phyloP scores from a whole-genome alignment of 2,797 vertebrate genomes.

The Naso thynnoides region DNA sequence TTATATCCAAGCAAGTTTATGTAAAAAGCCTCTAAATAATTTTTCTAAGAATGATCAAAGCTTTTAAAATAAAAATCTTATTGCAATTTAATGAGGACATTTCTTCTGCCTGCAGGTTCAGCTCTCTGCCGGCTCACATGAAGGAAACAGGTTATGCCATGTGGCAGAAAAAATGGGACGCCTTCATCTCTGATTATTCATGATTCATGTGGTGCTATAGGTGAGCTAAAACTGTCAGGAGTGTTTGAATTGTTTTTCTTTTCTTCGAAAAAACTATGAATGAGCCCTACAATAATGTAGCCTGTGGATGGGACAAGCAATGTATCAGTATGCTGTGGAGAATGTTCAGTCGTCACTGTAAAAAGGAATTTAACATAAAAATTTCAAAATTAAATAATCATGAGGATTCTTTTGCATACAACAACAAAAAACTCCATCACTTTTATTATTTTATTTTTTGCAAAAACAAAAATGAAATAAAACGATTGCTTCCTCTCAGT shows the following conservation, averaged over 20 bases:
- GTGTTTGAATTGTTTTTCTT: not conserved
- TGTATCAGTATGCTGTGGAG: not conserved
- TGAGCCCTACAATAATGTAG: not conserved
- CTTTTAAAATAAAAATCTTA: not conserved
- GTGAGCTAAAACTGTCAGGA: not conserved
- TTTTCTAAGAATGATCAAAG: not conserved
- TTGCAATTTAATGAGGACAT: not conserved
- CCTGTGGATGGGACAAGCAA: not conserved
- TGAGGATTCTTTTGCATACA: not conserved
- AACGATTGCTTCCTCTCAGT: not conserved
- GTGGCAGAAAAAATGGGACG: constrained; percentile 91
- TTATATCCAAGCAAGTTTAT: not conserved
- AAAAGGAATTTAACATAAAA: constrained; percentile 7
- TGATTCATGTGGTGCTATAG: no score
- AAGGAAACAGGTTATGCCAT: constrained; percentile 77
- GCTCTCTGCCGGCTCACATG: constrained; percentile 81
- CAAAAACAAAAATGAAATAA: not conserved
- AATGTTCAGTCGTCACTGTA: not conserved
- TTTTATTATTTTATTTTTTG: no score
- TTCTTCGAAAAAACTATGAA: not conserved
- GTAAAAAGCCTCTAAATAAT: not conserved
- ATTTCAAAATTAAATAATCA: not conserved
- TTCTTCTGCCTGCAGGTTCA: constrained; percentile 85
- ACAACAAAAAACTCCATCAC: no score
- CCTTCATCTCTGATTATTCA: constrained; percentile 82